Conservation (phyloP, 2,113 vertebrate genomes). For the Taurulus bubalis region DNA sequence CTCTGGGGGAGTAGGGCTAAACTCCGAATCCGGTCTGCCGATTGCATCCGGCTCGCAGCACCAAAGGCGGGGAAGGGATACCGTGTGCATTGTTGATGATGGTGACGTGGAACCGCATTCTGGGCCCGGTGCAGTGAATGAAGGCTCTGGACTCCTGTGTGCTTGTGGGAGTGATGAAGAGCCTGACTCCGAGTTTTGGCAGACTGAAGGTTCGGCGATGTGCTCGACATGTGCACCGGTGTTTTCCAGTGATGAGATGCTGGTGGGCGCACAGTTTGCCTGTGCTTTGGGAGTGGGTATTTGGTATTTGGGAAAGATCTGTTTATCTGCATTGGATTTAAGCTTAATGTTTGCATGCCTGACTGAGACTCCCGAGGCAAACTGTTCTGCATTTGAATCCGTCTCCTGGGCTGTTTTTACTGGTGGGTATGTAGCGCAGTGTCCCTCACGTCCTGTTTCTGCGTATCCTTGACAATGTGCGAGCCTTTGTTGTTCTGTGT, state of each 20-base stretch:
- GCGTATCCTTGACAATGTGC: constrained; percentile 56
- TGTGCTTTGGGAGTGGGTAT: constrained; percentile 18
- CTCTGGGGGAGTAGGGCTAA: constrained; percentile 33
- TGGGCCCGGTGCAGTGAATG: constrained; percentile 12
- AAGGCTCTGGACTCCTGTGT: constrained; percentile 26
- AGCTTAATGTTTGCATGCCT: constrained; percentile 44
- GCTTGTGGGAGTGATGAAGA: constrained; percentile 17
- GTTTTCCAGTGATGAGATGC: constrained; percentile 26
- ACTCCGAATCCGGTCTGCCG: constrained; percentile 27
- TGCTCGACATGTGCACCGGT: not conserved
- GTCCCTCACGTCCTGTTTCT: constrained; percentile 42
- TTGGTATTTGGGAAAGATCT: constrained; percentile 33
- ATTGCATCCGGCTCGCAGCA: constrained; percentile 40
- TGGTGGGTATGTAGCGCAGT: constrained; percentile 37
- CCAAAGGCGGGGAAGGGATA: constrained; percentile 25
- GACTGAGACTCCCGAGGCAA: constrained; percentile 42
- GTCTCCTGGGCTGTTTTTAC: constrained; percentile 40
- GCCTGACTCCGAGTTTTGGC: constrained; percentile 25
- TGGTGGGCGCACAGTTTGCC: constrained; percentile 26
- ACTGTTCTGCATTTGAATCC: constrained; percentile 48
- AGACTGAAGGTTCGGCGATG: constrained; percentile 2
- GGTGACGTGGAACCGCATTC: constrained; percentile 37
- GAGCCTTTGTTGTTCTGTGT: constrained; percentile 62
- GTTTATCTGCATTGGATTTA: constrained; percentile 44
- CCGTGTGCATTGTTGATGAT: constrained; percentile 44